phyloP scores from a whole-genome alignment of 1,140 invertebrate species.

The Cryptotermes secundus region DNA sequence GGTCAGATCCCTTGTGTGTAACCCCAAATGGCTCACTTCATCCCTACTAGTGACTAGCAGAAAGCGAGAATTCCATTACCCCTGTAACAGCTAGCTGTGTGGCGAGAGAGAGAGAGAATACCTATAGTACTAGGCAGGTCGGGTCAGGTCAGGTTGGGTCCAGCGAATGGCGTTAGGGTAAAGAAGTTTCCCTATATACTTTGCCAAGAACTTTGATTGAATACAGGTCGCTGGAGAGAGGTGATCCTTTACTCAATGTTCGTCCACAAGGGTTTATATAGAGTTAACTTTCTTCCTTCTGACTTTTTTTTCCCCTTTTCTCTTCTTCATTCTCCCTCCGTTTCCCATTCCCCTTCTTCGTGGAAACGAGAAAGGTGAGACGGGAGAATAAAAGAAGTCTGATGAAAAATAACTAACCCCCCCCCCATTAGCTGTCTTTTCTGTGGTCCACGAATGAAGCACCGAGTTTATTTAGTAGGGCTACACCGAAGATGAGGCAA shows the following conservation, averaged over 20 bases:
- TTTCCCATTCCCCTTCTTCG: not conserved
- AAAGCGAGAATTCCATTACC: not conserved
- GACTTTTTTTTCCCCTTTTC: not conserved
- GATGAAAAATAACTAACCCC: not conserved
- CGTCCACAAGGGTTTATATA: constrained; percentile 19
- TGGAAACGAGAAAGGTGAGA: not conserved
- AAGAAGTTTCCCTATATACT: not conserved
- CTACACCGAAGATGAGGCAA: too few relatives aligned
- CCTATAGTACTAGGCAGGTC: not conserved
- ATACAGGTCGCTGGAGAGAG: not conserved
- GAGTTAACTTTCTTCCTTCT: not conserved
- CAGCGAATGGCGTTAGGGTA: not conserved
- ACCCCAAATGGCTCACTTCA: not conserved
- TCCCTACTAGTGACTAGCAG: not conserved
- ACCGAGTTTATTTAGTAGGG: not conserved
- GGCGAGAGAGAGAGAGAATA: not conserved
- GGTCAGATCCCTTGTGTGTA: not conserved
- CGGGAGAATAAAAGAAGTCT: not conserved
- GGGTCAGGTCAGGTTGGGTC: not conserved
- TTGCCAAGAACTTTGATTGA: constrained; percentile 16
- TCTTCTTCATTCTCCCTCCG: not conserved
- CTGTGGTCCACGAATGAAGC: not conserved
- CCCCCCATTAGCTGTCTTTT: not conserved
- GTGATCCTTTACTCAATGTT: constrained; percentile 13
- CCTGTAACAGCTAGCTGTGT: not conserved